Evolutionary conservation across 2,113 vertebrate genomes (phyloP).

Genomic region (Psittacula cyanocephala): DNA sequence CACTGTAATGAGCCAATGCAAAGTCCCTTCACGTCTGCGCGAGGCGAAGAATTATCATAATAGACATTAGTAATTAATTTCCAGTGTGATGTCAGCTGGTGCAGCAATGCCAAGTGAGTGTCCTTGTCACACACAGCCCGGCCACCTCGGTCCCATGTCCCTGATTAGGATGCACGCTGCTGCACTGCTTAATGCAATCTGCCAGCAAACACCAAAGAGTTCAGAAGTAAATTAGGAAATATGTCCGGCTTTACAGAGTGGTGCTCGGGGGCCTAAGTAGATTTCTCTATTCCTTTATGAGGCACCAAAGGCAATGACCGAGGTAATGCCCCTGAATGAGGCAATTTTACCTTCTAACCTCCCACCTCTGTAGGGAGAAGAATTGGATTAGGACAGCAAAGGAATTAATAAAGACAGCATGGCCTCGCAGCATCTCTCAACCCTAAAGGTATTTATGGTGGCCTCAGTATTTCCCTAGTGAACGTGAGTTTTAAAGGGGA

Average conservation of each 20-base stretch:
- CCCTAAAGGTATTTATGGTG: neutral
- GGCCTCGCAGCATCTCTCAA: neutral
- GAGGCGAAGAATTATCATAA: slow-evolving; percentile 54
- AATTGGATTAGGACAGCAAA: slow-evolving; percentile 32
- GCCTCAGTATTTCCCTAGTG: neutral
- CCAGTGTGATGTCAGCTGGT: slow-evolving; percentile 81
- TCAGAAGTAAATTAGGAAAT: slow-evolving; percentile 25
- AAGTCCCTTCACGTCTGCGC: slow-evolving; percentile 45
- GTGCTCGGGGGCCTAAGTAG: neutral
- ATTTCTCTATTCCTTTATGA: slow-evolving; percentile 4
- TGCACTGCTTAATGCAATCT: slow-evolving; percentile 37
- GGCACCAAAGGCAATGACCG: neutral
- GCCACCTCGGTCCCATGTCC: slow-evolving; percentile 68
- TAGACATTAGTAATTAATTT: slow-evolving; percentile 70
- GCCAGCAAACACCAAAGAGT: slow-evolving; percentile 44
- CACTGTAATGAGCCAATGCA: neutral
- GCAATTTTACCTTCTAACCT: slow-evolving; percentile 43
- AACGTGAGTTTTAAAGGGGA: neutral
- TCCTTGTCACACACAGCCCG: slow-evolving; percentile 67
- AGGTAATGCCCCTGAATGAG: neutral
- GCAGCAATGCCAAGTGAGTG: slow-evolving; percentile 71
- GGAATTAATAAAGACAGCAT: slow-evolving; percentile 43
- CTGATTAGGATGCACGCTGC: slow-evolving; percentile 69
- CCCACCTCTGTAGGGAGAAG: slow-evolving; percentile 22
- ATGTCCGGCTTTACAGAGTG: neutral